These are phyloP conservation scores for Sprattus sprattus DNA, from an alignment of 2,113 vertebrate genomes.

Conservation along the genomic window DNA sequence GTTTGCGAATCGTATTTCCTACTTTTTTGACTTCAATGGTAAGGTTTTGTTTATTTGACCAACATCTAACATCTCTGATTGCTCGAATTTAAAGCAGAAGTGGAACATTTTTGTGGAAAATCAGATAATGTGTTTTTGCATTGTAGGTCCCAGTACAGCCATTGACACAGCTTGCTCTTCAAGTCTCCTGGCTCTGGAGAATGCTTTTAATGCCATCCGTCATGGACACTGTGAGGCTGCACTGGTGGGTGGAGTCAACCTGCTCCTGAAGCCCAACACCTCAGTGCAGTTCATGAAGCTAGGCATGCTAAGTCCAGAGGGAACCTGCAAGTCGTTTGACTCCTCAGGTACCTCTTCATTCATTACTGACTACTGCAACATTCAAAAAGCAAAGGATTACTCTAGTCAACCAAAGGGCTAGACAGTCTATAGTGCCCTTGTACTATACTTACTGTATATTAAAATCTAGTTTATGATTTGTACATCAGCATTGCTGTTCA, in stretches of 20 bases:
- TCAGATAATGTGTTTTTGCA: conserved; percentile 16
- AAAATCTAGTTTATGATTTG: background rate
- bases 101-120: background rate
- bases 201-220: conserved; percentile 82
- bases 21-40: conserved; percentile 91
- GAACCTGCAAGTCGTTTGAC: conserved; percentile 90
- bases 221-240: conserved; percentile 80
- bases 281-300: conserved; percentile 96
- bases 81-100: background rate
- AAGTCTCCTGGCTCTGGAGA: conserved; percentile 86
- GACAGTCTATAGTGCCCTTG: background rate
- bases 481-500: background rate
- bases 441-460: background rate
- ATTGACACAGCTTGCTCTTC: conserved; percentile 97
- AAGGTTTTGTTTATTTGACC: conserved; percentile 10
- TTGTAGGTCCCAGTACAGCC: conserved; percentile 86
- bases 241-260: conserved; percentile 86
- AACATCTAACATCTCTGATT: background rate
- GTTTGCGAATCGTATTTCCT: conserved; percentile 95
- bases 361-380: too few relatives aligned
- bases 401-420: too few relatives aligned
- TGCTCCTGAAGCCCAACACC: conserved; percentile 91
- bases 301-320: conserved; percentile 89
- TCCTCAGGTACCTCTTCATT: conserved; percentile 68
- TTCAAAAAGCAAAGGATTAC: too few relatives aligned